Evolutionary conservation across 2,888 invertebrate genomes (phyloP).

Genomic region (Trichopoda pennipes): DNA sequence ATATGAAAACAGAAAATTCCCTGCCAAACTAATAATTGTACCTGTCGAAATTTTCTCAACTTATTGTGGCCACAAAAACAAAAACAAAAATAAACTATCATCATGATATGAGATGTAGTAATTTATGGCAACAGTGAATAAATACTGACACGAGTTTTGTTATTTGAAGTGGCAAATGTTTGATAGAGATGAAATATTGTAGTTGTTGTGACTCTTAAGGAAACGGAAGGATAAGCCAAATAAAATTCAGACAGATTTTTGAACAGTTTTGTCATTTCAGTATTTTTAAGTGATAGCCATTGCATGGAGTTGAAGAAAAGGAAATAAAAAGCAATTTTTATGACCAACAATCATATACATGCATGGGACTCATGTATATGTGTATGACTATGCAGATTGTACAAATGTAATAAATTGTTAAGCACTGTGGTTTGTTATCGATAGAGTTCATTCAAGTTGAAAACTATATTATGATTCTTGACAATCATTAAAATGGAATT

Average conservation of each 20-base stretch:
- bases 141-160: constrained; percentile 39
- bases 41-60: constrained; percentile 78
- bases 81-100: constrained; percentile 36
- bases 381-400: not conserved
- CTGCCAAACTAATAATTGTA: constrained; percentile 79
- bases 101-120: constrained; percentile 44
- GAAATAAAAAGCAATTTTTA: constrained; percentile 55
- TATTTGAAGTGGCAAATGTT: constrained; percentile 54
- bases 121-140: constrained; percentile 31
- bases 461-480: not conserved
- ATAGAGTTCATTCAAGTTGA: not conserved
- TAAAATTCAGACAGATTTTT: constrained; percentile 77
- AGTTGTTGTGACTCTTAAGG: constrained; percentile 50
- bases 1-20: constrained; percentile 71
- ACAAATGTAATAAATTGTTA: not conserved
- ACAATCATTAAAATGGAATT: not conserved
- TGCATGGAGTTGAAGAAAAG: constrained; percentile 21
- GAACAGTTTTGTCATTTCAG: constrained; percentile 78
- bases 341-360: constrained; percentile 61
- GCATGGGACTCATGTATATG: not conserved
- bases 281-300: constrained; percentile 72
- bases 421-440: not conserved
- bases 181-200: constrained; percentile 63
- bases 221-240: constrained; percentile 69
- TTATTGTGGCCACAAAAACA: constrained; percentile 55